Evolutionary conservation across 2,113 vertebrate genomes (phyloP), one percentile per base, ranked within the genome.

Genomic region (Poeciliopsis occidentalis): DNA sequence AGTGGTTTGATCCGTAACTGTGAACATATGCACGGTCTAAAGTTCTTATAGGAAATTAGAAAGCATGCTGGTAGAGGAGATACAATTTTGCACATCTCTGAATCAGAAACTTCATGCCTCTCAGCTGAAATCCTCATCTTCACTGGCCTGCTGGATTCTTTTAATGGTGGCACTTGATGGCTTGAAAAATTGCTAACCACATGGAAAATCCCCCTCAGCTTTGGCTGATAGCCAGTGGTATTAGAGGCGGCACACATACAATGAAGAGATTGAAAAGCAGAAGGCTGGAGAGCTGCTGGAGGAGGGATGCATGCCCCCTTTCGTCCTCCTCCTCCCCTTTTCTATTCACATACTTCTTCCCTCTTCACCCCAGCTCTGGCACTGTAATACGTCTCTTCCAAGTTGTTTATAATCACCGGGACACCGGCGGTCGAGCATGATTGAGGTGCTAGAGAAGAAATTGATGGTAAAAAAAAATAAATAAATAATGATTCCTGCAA

Each of bases 121-220:
- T 91, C 67, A 79, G 88, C 90, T 86, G 76, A 91, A 91, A 93
- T 89, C 85, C 83, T 81, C 67, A 76, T 76, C 80, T 87, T 89
- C 83, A 82, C 85, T 73, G 85, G 75, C 76, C 85, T 80, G 74
- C 83, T 73, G 67, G 63, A 80, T 75, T 73, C 63, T 87, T 67
- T 89, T 87, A 92, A 92, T 90, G 82, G 80, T 12, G 51, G 73
- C 72, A 73, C 83, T 82, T 86, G 81, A 88, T 86, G 87, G 83
- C 78, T 83, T 83, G 76, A 89, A 90, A 84, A 91, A 91, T 88
- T 91, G 90, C 80, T 81, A 88, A 83, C 84, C 76, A 75, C 80
- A 78, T 82, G 76, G 76, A 89, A 89, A 91, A 79, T 75, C 84
- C 86, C 67, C 41, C 78, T 60, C 71, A 41, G 15, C 82, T 76